Evolutionary conservation across 2,888 invertebrate genomes (phyloP).

Genomic region (Cryptophagus acutangulus): DNA sequence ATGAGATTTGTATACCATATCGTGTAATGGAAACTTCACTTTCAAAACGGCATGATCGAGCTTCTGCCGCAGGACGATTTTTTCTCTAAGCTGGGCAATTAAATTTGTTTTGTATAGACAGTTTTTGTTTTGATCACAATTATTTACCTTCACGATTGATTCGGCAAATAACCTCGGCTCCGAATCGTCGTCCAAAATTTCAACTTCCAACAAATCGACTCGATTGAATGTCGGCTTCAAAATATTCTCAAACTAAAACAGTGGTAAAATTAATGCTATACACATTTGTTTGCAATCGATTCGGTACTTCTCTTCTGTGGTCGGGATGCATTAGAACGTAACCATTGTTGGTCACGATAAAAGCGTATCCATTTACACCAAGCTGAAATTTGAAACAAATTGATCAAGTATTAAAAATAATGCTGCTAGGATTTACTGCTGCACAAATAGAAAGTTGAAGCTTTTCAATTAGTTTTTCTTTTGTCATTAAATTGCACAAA

Average conservation of each 20-base stretch:
- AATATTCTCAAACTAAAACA: constrained; percentile 50
- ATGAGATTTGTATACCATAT: constrained; percentile 66
- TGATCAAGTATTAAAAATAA: too few relatives aligned
- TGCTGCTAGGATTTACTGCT: too few relatives aligned
- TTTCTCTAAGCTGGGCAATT: constrained; percentile 43
- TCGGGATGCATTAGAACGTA: constrained; percentile 92
- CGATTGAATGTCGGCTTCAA: constrained; percentile 94
- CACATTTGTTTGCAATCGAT: not conserved
- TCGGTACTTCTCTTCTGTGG: constrained; percentile 77
- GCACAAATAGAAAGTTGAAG: too few relatives aligned
- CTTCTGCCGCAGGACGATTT: constrained; percentile 46
- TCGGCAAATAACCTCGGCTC: constrained; percentile 72
- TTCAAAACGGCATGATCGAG: constrained; percentile 59
- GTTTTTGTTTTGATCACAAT: too few relatives aligned
- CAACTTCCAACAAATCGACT: constrained; percentile 93
- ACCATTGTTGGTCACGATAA: constrained; percentile 93
- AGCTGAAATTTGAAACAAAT: constrained; percentile 58
- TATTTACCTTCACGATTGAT: constrained; percentile 41
- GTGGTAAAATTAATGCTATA: constrained; percentile 34
- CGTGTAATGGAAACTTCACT: constrained; percentile 81
- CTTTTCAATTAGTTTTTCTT: too few relatives aligned
- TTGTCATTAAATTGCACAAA: too few relatives aligned
- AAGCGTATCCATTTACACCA: constrained; percentile 91
- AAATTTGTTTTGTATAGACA: too few relatives aligned
- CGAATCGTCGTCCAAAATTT: constrained; percentile 63